Conservation (phyloP, 2,113 vertebrate genomes). For the Perognathus longimembris region DNA sequence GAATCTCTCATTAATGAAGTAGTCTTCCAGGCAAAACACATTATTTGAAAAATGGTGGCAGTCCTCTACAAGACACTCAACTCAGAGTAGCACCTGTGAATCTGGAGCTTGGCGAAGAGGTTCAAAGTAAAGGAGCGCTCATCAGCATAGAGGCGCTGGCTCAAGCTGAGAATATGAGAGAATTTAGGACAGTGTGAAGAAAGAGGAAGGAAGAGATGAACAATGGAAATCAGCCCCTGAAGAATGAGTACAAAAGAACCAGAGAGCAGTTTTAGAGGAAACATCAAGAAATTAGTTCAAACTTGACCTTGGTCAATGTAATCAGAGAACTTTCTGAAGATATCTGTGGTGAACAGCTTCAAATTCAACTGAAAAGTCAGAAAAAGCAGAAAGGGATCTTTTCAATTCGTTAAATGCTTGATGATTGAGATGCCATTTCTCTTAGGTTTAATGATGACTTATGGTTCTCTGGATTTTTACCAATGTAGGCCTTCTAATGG, state of each 20-base stretch:
- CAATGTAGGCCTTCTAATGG: not conserved
- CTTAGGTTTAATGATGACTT: not conserved
- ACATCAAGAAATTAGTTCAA: not conserved
- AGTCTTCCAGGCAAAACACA: not conserved
- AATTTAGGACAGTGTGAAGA: not conserved
- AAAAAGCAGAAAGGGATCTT: not conserved
- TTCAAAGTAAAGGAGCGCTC: not conserved
- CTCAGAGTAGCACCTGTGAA: not conserved
- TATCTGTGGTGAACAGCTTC: not conserved
- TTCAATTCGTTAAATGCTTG: not conserved
- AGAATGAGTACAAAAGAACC: not conserved
- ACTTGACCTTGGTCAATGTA: not conserved
- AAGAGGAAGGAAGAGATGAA: not conserved
- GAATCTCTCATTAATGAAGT: too few relatives aligned
- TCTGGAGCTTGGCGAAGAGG: not conserved
- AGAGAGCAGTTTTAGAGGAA: not conserved
- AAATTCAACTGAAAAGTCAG: not conserved
- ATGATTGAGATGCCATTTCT: not conserved
- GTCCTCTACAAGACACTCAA: rapidly evolving
- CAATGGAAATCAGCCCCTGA: not conserved
- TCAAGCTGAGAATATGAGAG: not conserved
- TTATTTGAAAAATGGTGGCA: not conserved
- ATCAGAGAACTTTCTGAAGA: not conserved
- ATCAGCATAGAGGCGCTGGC: not conserved
- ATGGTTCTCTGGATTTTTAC: not conserved